Evolutionary conservation across 2,113 vertebrate species (phyloP).

Genomic region (Epinephelus fuscoguttatus): DNA sequence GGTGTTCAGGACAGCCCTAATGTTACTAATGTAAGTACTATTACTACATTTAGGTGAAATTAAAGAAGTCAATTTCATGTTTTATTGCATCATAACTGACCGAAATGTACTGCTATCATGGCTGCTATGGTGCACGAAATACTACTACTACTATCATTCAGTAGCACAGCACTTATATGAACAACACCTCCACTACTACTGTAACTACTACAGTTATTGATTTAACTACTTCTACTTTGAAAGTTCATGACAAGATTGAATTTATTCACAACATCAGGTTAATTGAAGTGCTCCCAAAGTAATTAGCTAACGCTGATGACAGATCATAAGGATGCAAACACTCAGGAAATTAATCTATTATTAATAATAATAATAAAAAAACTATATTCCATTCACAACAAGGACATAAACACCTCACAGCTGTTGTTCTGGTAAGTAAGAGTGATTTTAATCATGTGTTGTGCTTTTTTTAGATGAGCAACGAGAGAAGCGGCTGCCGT

Average conservation of each 20-base stretch:
- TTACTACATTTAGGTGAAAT: not conserved
- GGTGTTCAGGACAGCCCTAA: too few species aligned
- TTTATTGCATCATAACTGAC: not conserved
- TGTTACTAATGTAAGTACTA: too few species aligned
- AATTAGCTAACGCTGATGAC: not conserved
- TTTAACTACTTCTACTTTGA: not conserved
- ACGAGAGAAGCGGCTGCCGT: not conserved
- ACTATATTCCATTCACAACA: not conserved
- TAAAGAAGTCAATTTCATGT: not conserved
- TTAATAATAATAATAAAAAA: not conserved
- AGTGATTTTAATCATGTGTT: slow-evolving; percentile 1
- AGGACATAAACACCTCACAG: not conserved
- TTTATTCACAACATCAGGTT: not conserved
- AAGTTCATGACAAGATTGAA: not conserved
- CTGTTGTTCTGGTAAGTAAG: not conserved
- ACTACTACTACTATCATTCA: not conserved
- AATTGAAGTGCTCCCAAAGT: not conserved
- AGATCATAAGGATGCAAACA: not conserved
- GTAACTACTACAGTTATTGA: not conserved
- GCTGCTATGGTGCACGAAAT: not conserved
- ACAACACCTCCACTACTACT: not conserved
- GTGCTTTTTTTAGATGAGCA: not conserved
- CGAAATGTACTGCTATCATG: not conserved
- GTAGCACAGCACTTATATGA: not conserved
- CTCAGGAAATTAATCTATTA: not conserved